These are phyloP conservation scores for Amiota minor DNA, from an alignment of 2,888 invertebrate species.

Conservation along the genomic window DNA sequence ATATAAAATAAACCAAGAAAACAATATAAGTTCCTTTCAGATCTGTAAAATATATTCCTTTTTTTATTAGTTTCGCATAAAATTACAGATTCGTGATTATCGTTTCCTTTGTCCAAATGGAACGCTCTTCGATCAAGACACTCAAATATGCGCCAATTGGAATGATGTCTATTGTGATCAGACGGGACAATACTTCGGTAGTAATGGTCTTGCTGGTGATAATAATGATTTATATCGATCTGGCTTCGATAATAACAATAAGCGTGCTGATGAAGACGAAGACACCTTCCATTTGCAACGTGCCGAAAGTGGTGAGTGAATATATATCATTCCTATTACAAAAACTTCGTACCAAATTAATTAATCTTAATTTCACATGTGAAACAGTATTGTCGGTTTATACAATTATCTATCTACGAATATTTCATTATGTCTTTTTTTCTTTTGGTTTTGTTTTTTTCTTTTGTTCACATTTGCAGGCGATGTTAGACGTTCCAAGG, in stretches of 20 bases:
- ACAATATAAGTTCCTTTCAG: no score
- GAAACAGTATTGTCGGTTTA: no score
- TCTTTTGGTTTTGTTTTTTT: conserved; percentile 11
- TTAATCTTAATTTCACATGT: background rate
- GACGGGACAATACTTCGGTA: conserved; percentile 84
- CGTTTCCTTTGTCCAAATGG: conserved; percentile 92
- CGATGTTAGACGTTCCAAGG: conserved; percentile 70
- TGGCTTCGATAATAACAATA: conserved; percentile 82
- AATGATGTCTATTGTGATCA: conserved; percentile 91
- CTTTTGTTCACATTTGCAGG: conserved; percentile 51
- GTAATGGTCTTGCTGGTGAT: conserved; percentile 79
- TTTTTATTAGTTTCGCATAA: conserved; percentile 47
- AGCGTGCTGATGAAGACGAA: conserved; percentile 81
- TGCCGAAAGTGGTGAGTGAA: conserved; percentile 78
- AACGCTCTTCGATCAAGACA: conserved; percentile 92
- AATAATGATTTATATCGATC: conserved; percentile 87
- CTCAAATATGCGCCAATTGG: conserved; percentile 93
- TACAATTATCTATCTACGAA: background rate
- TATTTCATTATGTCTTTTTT: background rate
- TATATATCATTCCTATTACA: background rate
- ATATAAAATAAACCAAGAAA: no score
- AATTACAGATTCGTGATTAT: conserved; percentile 81
- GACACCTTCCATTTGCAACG: conserved; percentile 82
- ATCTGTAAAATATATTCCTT: no score
- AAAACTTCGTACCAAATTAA: background rate